These are phyloP conservation scores for Drosophila parvula DNA, from an alignment of 1,140 invertebrate genomes.

Conservation along the genomic window DNA sequence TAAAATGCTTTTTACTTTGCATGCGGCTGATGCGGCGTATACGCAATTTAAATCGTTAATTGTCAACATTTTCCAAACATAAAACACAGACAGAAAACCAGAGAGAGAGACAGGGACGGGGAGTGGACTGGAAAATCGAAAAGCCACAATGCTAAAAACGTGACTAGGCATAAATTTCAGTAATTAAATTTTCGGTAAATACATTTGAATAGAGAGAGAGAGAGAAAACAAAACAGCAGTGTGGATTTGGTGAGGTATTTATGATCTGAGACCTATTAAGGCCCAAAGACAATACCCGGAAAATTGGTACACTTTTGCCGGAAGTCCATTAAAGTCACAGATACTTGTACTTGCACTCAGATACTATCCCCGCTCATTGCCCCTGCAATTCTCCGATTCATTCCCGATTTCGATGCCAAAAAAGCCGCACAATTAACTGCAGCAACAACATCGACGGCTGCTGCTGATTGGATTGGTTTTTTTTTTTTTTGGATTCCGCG, in stretches of 20 bases:
- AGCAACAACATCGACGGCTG: slow-evolving; percentile 24
- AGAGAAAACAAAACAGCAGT: too few species aligned
- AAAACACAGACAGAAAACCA: not conserved
- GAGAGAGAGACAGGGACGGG: too few species aligned
- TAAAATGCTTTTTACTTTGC: slow-evolving; percentile 9
- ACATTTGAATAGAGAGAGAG: not conserved
- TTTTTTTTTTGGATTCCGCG: not conserved
- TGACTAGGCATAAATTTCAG: slow-evolving; percentile 42
- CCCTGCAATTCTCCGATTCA: slow-evolving; percentile 13
- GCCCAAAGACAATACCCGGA: not conserved
- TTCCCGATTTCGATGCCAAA: slow-evolving; percentile 15
- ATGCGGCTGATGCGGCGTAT: slow-evolving; percentile 6
- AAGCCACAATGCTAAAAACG: slow-evolving; percentile 72
- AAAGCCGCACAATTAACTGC: slow-evolving; percentile 70
- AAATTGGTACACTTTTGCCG: not conserved
- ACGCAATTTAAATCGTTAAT: slow-evolving; percentile 38
- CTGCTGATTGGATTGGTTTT: slow-evolving; percentile 14
- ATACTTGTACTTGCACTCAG: not conserved
- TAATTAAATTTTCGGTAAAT: slow-evolving; percentile 34
- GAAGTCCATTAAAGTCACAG: not conserved
- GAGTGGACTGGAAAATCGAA: slow-evolving; percentile 16
- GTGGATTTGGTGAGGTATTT: too few species aligned
- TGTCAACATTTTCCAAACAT: slow-evolving; percentile 33
- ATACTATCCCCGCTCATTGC: too few species aligned
- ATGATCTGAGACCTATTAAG: not conserved